phyloP scores from a whole-genome alignment of 2,113 vertebrate species.

The Lophura nycthemera region DNA sequence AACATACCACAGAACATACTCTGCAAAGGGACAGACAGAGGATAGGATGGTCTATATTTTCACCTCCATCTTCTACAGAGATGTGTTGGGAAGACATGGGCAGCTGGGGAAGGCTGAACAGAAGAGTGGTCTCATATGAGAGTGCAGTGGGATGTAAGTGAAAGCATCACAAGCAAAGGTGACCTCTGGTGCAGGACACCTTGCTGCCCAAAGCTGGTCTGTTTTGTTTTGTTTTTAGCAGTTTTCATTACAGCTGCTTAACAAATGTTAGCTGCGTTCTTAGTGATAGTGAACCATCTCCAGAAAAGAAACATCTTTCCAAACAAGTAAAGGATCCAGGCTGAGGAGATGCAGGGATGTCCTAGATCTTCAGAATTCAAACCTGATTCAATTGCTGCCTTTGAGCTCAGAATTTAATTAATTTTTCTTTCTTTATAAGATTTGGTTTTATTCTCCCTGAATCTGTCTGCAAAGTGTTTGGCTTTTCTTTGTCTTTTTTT shows the following conservation, averaged over 20 bases:
- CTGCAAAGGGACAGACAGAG: neutral
- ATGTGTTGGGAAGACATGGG: neutral
- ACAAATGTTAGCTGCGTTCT: neutral
- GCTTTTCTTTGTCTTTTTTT: neutral
- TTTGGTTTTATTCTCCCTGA: neutral
- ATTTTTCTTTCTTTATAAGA: neutral
- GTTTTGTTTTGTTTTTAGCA: neutral
- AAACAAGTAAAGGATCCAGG: neutral
- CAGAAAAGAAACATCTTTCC: neutral
- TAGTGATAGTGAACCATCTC: neutral
- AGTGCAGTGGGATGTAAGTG: neutral
- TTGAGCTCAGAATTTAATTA: conserved; percentile 29
- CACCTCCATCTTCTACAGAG: neutral
- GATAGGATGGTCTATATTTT: neutral
- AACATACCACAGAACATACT: neutral
- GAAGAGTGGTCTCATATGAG: neutral
- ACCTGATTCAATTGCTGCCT: conserved; percentile 24
- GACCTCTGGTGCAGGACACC: neutral
- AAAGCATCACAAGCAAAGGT: neutral
- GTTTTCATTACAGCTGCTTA: neutral
- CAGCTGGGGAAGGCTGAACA: neutral
- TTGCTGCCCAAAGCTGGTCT: fast-evolving
- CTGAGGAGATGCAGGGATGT: neutral
- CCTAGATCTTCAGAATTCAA: neutral
- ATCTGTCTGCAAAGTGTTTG: neutral